phyloP scores from a whole-genome alignment of 2,888 invertebrate genomes.

The Halocaridina rubra region DNA sequence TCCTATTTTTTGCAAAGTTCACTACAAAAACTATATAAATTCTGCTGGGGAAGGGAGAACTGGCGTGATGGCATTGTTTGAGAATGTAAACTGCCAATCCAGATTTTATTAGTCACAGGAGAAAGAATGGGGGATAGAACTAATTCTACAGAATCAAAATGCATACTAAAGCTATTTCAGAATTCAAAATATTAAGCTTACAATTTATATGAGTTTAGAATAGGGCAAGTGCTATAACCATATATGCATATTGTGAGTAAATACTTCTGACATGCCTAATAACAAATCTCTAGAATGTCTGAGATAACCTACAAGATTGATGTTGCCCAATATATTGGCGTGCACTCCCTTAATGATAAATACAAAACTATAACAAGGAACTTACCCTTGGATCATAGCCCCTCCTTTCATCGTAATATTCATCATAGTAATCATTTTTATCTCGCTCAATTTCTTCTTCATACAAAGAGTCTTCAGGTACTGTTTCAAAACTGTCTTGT shows the following conservation, averaged over 20 bases:
- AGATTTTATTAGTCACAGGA: too few species aligned
- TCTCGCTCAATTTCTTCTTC: conserved; percentile 46
- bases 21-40: conserved; percentile 37
- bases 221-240: neutral
- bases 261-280: neutral
- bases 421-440: conserved; percentile 55
- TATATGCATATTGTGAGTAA: neutral
- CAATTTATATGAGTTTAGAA: neutral
- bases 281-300: neutral
- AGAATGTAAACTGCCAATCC: too few species aligned
- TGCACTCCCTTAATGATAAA: neutral
- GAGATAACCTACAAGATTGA: neutral
- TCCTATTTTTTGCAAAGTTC: conserved; percentile 34
- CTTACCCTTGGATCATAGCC: conserved; percentile 17
- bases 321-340: neutral
- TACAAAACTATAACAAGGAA: too few species aligned
- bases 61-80: neutral
- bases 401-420: conserved; percentile 44
- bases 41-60: neutral
- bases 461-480: conserved; percentile 51
- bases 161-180: neutral
- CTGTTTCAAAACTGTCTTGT: conserved; percentile 62
- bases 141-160: too few species aligned
- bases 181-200: neutral
- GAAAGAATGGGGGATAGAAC: too few species aligned